Evolutionary conservation across 2,888 invertebrate species (phyloP).

Genomic region (Acleris emargana): DNA sequence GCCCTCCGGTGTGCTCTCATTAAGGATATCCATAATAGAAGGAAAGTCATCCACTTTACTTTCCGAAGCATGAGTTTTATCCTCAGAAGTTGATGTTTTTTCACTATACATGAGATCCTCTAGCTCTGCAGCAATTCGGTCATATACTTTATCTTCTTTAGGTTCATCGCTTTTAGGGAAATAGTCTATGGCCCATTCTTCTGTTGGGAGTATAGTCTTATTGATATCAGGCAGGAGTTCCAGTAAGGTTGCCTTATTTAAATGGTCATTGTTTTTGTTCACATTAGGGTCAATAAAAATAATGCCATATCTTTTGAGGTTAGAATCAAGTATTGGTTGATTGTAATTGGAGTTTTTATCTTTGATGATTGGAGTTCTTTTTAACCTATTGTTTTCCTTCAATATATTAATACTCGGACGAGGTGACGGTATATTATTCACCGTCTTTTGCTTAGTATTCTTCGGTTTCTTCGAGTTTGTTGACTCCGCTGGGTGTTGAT

Average conservation of each 20-base stretch:
- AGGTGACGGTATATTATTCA: conserved; percentile 26
- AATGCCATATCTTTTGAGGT: conserved; percentile 68
- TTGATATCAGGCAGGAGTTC: conserved; percentile 65
- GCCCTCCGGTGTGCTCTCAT: conserved; percentile 50
- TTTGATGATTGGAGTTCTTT: conserved; percentile 52
- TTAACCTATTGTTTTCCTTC: conserved; percentile 71
- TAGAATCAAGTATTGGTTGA: conserved; percentile 42
- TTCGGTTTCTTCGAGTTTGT: conserved; percentile 52
- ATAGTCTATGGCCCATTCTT: conserved; percentile 76
- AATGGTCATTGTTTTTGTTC: conserved; percentile 54
- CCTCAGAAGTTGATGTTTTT: conserved; percentile 49
- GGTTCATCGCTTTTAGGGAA: conserved; percentile 71
- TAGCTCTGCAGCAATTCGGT: conserved; percentile 77
- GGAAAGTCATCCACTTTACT: conserved; percentile 69
- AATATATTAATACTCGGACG: conserved; percentile 57
- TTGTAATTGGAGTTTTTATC: conserved; percentile 52
- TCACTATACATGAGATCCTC: conserved; percentile 79
- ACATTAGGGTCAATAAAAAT: conserved; percentile 63
- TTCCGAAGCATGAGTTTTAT: conserved; percentile 46
- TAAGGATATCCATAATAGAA: conserved; percentile 80
- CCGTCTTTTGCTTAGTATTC: conserved; percentile 42
- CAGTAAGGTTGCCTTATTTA: conserved; percentile 56
- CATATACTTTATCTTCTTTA: conserved; percentile 78
- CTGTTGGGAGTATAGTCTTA: conserved; percentile 66
- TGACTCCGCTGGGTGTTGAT: conserved; percentile 57